These are phyloP conservation scores for Laticauda laticaudata DNA, from an alignment of 2,113 vertebrate genomes.

Conservation along the genomic window DNA sequence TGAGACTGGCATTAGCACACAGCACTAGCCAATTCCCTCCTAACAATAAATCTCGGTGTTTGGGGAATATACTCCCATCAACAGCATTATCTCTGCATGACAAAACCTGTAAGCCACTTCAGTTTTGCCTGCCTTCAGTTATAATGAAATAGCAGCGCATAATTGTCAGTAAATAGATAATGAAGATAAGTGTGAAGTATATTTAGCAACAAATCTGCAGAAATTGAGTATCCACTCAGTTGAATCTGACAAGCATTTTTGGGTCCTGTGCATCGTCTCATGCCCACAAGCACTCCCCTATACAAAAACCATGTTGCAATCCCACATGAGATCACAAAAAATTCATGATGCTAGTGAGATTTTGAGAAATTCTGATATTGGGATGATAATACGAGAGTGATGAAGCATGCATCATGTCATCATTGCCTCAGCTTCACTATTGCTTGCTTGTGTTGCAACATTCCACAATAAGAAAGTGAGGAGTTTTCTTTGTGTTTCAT, in stretches of 20 bases:
- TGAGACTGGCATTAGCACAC: not conserved
- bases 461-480: not conserved
- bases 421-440: not conserved
- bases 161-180: not conserved
- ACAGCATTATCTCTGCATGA: not conserved
- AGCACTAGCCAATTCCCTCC: not conserved
- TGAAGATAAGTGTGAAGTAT: not conserved
- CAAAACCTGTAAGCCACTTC: not conserved
- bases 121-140: not conserved
- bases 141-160: not conserved
- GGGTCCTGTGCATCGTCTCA: not conserved
- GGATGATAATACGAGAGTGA: not conserved
- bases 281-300: not conserved
- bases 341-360: not conserved
- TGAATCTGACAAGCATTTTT: not conserved
- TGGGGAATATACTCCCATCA: not conserved
- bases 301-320: not conserved
- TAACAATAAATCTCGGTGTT: not conserved
- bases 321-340: not conserved
- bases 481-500: not conserved
- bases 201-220: not conserved
- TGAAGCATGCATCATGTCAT: not conserved
- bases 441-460: not conserved
- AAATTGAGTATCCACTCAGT: not conserved
- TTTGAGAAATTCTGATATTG: not conserved